phyloP scores from a whole-genome alignment of 1,140 invertebrate genomes.

The Heterodera carotae region DNA sequence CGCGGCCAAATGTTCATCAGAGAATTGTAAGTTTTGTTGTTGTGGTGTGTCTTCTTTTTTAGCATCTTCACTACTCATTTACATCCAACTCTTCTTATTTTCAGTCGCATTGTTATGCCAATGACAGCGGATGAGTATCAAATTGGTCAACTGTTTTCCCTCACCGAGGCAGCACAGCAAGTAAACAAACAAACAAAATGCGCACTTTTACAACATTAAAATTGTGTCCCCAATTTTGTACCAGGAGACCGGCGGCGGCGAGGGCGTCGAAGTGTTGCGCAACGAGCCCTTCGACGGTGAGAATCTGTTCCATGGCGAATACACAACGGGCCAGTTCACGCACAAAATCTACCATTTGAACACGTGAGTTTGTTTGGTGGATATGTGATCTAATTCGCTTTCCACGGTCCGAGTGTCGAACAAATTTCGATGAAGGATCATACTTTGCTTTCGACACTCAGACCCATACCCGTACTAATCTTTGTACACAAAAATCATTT shows the following conservation, averaged over 20 bases:
- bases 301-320: constrained; percentile 84
- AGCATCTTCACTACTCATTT: too few relatives aligned
- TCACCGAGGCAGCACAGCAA: constrained; percentile 97
- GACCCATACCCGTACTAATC: too few relatives aligned
- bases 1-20: too few relatives aligned
- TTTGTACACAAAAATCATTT: constrained; percentile 30
- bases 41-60: too few relatives aligned
- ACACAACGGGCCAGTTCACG: constrained; percentile 93
- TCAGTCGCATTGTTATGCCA: constrained; percentile 62
- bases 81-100: constrained; percentile 31
- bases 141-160: constrained; percentile 88
- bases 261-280: constrained; percentile 95
- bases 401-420: too few relatives aligned
- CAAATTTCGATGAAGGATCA: not conserved
- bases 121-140: constrained; percentile 65
- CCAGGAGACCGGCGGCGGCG: constrained; percentile 94
- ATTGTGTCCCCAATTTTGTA: not conserved
- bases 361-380: constrained; percentile 68
- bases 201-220: not conserved
- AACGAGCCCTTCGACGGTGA: constrained; percentile 89
- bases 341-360: constrained; percentile 99
- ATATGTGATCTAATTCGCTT: too few relatives aligned
- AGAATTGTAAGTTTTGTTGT: too few relatives aligned
- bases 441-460: too few relatives aligned
- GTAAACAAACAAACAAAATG: not conserved